Evolutionary conservation across 2,888 invertebrate genomes (phyloP), one percentile per base, ranked within the genome.

Genomic region (Lasius fuliginosus): DNA sequence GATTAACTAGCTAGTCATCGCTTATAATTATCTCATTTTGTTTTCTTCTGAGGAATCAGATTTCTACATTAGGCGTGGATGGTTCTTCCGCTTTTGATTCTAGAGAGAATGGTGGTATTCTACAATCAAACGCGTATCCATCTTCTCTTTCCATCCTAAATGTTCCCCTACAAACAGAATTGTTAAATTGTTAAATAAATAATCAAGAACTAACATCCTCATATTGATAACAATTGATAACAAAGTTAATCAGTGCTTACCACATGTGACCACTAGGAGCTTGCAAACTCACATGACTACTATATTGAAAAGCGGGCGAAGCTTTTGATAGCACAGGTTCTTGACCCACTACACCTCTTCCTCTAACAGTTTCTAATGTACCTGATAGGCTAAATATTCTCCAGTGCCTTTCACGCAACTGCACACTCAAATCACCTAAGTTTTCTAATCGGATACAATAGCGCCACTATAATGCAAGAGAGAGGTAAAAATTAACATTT

Each of bases 231-330:
- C 3, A 23, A 33, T 15, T 18, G 27, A 3, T 23, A 23, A 23
- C 23, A 23, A 23, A 23, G 23, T 12, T 53, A n/a, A 56, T 42
- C 5, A 53, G 1, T 60, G 93, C 96, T 95, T 94, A 98, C 99
- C 99, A 99, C 98, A 99, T 99, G 94, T 99, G 99, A 11, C 99
- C 99, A 94, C 99, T 98, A 60, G 99, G 99, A 82, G 99, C 99
- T 96, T 99, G 99, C 90, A 99, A 96, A 91, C 98, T 98, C 77
- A 99, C 99, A 95, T 99, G 99, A 95, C 99, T 99, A 95, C 98
- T 98, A 95, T 99, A 99, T 95, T 99, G 99, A 95, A 99, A 99
- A 92, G 99, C 99, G 84, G 99, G 99, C 91, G 98, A 96, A 86
- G 97, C 96, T 85, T 97, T 97, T 65, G 98, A 98, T 84, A 99